phyloP scores from a whole-genome alignment of 2,113 vertebrate species.

The Corythaixoides concolor region DNA sequence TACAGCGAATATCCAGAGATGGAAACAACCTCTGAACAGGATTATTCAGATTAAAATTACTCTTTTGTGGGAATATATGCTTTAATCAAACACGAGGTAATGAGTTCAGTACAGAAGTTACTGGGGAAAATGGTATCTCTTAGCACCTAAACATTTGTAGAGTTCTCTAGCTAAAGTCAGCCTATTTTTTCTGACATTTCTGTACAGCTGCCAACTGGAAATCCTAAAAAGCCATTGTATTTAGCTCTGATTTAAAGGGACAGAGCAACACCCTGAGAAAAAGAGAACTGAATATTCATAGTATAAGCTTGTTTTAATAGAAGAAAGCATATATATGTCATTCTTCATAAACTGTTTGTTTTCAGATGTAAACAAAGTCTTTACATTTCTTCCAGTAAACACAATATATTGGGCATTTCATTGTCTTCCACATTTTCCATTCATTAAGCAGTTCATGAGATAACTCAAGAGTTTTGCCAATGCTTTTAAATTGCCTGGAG shows the following conservation, averaged over 20 bases:
- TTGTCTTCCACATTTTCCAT: not conserved
- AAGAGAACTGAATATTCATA: not conserved
- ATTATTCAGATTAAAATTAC: not conserved
- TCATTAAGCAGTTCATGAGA: not conserved
- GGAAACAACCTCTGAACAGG: not conserved
- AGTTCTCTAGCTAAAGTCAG: not conserved
- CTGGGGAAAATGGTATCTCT: not conserved
- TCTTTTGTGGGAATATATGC: not conserved
- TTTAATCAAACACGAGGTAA: not conserved
- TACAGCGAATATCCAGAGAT: not conserved
- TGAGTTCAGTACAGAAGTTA: not conserved
- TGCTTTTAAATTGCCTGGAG: not conserved
- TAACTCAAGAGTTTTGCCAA: not conserved
- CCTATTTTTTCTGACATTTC: not conserved
- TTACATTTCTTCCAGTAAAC: not conserved
- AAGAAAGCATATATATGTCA: accelerated
- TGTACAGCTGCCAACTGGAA: not conserved
- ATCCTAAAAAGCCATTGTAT: not conserved
- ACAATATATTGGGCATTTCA: not conserved
- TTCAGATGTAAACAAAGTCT: not conserved
- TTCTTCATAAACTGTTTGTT: not conserved
- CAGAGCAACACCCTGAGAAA: not conserved
- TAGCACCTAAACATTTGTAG: not conserved
- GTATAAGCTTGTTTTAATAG: not conserved
- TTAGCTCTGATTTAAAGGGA: not conserved